Evolutionary conservation across 1,140 invertebrate genomes (phyloP), one percentile per base, ranked within the genome.

Genomic region (Hirudo medicinalis): DNA sequence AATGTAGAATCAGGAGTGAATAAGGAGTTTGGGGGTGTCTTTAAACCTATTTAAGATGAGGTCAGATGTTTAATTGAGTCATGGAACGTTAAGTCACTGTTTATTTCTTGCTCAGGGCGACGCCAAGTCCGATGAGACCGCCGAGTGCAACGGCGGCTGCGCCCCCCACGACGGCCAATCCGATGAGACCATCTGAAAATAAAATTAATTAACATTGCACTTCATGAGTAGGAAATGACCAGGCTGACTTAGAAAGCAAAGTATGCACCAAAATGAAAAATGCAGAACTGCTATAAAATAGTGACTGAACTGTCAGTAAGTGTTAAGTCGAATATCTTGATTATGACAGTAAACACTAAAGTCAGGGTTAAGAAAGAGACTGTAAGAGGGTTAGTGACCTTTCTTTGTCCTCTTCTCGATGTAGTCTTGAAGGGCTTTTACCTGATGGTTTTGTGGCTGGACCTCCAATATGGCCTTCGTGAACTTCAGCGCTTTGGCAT

Each of bases 371-470:
- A 49, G 4, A 11, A 40, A 4, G 11, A 40, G 40, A 40, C 11
- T 4, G 11, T 40, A 11, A 6, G 15, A 13, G 9, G 43, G 13
- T 15, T 17, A 49, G 15, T 49, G 75, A 88, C 88, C 88, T 83
- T 89, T 90, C 78, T 91, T 90, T 88, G 93, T 91, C 79, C 78
- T 80, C 32, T 91, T 90, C 77, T 90, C 89, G 70, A 96, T 92
- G 73, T 88, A 85, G 69, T 86, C 84, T 85, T 94, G 85, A 71
- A 94, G 85, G 69, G 85, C 85, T 72, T 88, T 82, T 4, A 93
- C 92, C 85, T 97, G 94, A 75, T 88, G 86, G 79, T 97, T 97
- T 27, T 86, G 87, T n/a, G 91, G 91, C 83, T 97, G 93, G 63
- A 93, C 89, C 79, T 88, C 86, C 20, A 94, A 83, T 78, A 97